Evolutionary conservation across 2,888 invertebrate species (phyloP), one percentile per base, ranked within the genome.

Genomic region (Chironomus tentans): DNA sequence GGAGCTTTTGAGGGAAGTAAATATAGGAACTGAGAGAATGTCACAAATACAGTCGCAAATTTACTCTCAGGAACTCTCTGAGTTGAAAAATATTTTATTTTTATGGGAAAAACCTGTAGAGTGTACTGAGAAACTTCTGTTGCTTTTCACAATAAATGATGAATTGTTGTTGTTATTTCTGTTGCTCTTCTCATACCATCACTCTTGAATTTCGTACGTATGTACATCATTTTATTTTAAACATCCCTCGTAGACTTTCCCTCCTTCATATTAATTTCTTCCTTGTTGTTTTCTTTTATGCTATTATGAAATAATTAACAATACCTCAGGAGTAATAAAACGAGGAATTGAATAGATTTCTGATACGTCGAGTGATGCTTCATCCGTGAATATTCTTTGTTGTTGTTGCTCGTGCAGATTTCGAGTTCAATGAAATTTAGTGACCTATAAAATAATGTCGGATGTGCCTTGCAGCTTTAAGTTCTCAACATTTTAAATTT

Each of bases 71-170:
- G 0, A 3, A 10, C 2, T 65, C 6, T 21, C 21, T 65, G 4
- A 4, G 2, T 7, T 10, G 21, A 65, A 21, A 65, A 65, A 28
- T 65, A 65, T 21, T 18, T 65, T 18, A 18, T 56, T 56, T 56
- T 56, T 21, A 21, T 18, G 21, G 24, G 12, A 28, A 56, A 62
- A 72, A 72, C 72, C 72, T 72, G 72, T 72, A 72, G 72, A 56
- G 56, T 50, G 13, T 38, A 4, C 38, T 10, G 38, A 38, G 38
- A 38, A 38, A 38, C 38, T 38, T 38, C 38, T 38, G 38, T 38
- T 38, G 38, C 38, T 38, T 10, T 38, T 38, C 10, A 38, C 38
- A 38, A 38, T 38, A 38, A 38, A 38, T 10, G 38, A 15, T 50
- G 50, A 50, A 12, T 56, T 56, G 56, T 56, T 56, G 56, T 56